Base-by-base conservation (phyloP, 2,113 vertebrate species). In the Siniperca chuatsi region DNA sequence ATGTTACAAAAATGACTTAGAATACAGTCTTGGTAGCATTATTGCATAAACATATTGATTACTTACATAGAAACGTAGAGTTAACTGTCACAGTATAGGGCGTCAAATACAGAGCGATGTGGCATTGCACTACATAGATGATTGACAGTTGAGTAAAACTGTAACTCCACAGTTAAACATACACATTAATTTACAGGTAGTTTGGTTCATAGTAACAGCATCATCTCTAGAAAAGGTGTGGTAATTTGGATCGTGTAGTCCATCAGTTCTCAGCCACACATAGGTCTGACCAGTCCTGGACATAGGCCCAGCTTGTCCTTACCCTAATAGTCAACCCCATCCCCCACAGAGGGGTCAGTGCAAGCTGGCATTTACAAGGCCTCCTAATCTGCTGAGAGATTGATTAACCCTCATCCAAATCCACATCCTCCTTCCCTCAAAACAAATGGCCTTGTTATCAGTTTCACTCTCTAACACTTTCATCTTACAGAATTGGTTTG, bases 331-430 rank as follows among this genome's bases (percentile, higher is more conserved):
- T 84, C 78, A 88, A 82, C 78, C 88, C 90, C 85, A 83, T 81
- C 89, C 90, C 87, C 90, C 79, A 81, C 73, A 25, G 62, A 85
- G 74, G 86, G 91, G 89, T 94, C 90, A 94, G 79, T 81, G 86
- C 89, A 92, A 87, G 20, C 73, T 82, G 91, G 94, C 90, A 74
- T 93, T 93, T 94, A 93, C 93, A 93, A 91, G 82, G 75, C 78
- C 81, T 85, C 86, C 80, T 93, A 91, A 94, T 93, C 91, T 90
- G 80, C 69, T 78, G 64, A 90, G 85, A 92, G 90, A 95, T 90
- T 92, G 89, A 92, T 90, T 89, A 91, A 85, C 82, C 77, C 76
- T 80, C 74, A 66, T 90, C 76, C 64, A 75, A 78, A 84, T 71
- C 42, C 21, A 16, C 70, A 75, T 75, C 69, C 73, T 73, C 60